Evolutionary conservation across 2,888 invertebrate species (phyloP).

Genomic region (Drosophila bunnanda): DNA sequence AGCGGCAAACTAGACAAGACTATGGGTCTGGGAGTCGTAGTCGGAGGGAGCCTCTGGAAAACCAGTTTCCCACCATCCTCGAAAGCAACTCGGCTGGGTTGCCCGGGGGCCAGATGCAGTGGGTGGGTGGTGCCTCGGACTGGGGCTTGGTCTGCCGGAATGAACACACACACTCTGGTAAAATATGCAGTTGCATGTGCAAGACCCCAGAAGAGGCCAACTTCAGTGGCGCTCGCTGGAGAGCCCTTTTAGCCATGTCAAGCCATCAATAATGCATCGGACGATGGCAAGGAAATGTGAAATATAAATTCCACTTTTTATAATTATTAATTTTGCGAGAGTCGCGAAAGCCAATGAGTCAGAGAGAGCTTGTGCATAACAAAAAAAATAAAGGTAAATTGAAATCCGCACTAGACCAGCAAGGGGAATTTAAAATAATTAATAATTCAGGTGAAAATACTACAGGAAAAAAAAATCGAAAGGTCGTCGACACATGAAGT

Average conservation of each 20-base stretch:
- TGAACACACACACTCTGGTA: conserved; percentile 54
- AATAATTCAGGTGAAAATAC: conserved; percentile 49
- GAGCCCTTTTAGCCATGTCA: conserved; percentile 63
- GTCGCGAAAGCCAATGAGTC: conserved; percentile 1
- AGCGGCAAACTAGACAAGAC: conserved; percentile 64
- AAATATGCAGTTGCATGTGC: conserved; percentile 77
- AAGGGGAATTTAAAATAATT: conserved; percentile 34
- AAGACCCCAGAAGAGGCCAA: conserved; percentile 50
- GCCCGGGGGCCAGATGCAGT: conserved; percentile 32
- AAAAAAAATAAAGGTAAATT: conserved; percentile 1
- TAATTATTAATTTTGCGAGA: conserved; percentile 23
- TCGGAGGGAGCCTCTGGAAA: conserved; percentile 42
- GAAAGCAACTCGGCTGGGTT: conserved; percentile 32
- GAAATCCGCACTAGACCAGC: neutral
- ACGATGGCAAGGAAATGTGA: conserved; percentile 56
- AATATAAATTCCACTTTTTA: conserved; percentile 25
- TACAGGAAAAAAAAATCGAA: conserved; percentile 17
- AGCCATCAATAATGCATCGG: conserved; percentile 71
- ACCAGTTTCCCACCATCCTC: conserved; percentile 65
- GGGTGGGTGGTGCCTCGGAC: neutral
- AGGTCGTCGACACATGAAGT: neutral
- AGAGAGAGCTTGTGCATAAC: neutral
- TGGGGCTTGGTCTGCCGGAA: conserved; percentile 1
- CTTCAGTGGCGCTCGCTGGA: conserved; percentile 47
- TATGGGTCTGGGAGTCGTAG: conserved; percentile 38